Evolutionary conservation across 2,113 vertebrate species (phyloP).

Genomic region (Pteropus alecto): DNA sequence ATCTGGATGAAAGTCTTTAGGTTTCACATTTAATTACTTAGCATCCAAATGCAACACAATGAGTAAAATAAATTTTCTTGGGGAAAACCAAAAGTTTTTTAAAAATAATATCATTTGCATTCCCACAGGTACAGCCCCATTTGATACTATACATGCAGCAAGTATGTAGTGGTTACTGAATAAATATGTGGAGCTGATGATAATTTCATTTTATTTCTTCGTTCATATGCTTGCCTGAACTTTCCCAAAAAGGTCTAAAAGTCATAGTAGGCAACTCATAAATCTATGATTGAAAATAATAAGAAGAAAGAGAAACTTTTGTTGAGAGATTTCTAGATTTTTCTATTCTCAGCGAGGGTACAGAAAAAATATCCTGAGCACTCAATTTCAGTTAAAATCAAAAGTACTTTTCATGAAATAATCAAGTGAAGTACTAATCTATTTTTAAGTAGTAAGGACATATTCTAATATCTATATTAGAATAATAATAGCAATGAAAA

Average conservation of each 20-base stretch:
- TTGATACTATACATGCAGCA: neutral
- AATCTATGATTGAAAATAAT: neutral
- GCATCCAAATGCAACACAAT: neutral
- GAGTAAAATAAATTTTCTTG: neutral
- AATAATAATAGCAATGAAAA: neutral
- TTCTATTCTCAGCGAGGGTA: neutral
- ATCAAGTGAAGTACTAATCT: neutral
- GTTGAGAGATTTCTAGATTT: neutral
- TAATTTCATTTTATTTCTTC: neutral
- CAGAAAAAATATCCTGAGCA: neutral
- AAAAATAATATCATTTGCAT: neutral
- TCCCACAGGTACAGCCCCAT: neutral
- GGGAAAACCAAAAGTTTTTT: neutral
- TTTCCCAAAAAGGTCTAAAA: neutral
- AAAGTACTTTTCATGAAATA: neutral
- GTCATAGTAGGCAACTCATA: neutral
- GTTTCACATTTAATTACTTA: neutral
- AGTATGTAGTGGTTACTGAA: neutral
- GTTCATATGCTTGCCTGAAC: neutral
- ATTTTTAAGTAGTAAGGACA: neutral
- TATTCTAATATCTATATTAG: neutral
- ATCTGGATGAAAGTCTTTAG: neutral
- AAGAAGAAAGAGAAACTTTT: neutral
- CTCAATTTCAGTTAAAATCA: neutral
- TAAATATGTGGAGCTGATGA: neutral